phyloP scores from a whole-genome alignment of 2,113 vertebrate species.

The Erythrocercus mccallii region DNA sequence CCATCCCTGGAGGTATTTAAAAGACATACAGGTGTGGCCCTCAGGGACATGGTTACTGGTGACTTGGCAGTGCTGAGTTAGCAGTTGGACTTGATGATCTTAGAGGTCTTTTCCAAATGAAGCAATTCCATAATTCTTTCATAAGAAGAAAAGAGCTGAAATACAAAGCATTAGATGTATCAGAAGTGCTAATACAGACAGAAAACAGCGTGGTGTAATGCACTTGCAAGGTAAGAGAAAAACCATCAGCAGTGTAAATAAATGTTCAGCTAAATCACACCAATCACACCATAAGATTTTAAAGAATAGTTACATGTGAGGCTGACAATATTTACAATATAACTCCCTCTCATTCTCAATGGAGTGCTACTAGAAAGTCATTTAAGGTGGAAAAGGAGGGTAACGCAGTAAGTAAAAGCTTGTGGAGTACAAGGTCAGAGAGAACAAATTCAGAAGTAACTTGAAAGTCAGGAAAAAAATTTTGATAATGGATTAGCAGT shows the following conservation, averaged over 20 bases:
- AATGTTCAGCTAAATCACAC: not conserved
- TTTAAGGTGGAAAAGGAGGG: not conserved
- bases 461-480: not conserved
- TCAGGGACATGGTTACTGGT: not conserved
- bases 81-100: not conserved
- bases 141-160: not conserved
- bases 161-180: not conserved
- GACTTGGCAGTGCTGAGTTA: not conserved
- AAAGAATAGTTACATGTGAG: not conserved
- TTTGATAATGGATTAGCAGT: not conserved
- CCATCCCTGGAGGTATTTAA: not conserved
- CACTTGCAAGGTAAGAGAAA: not conserved
- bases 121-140: not conserved
- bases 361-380: not conserved
- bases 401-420: not conserved
- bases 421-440: not conserved
- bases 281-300: not conserved
- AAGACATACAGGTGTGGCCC: not conserved
- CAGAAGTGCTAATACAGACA: not conserved
- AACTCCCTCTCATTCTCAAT: not conserved
- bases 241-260: not conserved
- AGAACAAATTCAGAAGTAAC: not conserved
- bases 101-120: not conserved
- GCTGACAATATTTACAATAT: not conserved
- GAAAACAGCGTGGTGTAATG: not conserved